A percentile compares a stretch with the other conserved stretches of the same genome.
Conservation (phyloP, 1,140 invertebrate genomes). For the Anoplophora glabripennis region DNA sequence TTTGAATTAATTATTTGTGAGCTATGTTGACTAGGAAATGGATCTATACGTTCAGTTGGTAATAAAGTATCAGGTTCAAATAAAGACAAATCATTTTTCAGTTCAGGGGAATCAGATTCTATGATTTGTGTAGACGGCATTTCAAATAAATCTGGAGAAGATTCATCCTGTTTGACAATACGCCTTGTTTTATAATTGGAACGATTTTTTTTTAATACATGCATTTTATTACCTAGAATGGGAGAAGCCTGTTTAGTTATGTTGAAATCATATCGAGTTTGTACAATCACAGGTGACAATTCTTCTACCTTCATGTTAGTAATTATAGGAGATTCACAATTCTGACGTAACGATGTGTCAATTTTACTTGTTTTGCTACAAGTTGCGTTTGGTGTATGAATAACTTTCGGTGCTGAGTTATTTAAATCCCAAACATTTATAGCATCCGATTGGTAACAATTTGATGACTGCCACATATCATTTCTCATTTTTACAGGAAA, state of each 20-base stretch:
- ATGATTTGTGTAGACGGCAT: slow-evolving; percentile 6
- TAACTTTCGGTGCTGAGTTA: too few relatives aligned
- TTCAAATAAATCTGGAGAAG: slow-evolving; percentile 1
- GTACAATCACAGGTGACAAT: slow-evolving; percentile 15
- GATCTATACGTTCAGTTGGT: slow-evolving; percentile 6
- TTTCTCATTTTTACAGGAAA: not conserved
- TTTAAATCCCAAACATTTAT: too few relatives aligned
- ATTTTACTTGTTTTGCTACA: too few relatives aligned
- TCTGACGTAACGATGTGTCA: too few relatives aligned
- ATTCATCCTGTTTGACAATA: slow-evolving; percentile 3
- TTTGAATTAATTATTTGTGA: slow-evolving; percentile 13
- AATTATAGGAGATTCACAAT: slow-evolving; percentile 16
- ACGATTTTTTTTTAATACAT: slow-evolving; percentile 16
- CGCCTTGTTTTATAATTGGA: slow-evolving; percentile 7
- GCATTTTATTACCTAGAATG: slow-evolving; percentile 12
- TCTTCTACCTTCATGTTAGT: slow-evolving; percentile 7
- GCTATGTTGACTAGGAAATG: slow-evolving; percentile 16
- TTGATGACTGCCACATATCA: too few relatives aligned
- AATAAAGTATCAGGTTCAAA: not conserved
- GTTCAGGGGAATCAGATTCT: slow-evolving; percentile 5
- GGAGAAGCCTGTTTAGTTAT: slow-evolving; percentile 19
- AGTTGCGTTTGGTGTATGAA: too few relatives aligned
- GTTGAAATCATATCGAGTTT: not conserved
- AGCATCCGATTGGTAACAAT: too few relatives aligned
- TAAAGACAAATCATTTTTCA: not conserved